Percentiles rank a stretch among this genome's conserved stretches.
Evolutionary conservation across 2,113 vertebrate genomes (phyloP).

Genomic region (Tor tambroides): DNA sequence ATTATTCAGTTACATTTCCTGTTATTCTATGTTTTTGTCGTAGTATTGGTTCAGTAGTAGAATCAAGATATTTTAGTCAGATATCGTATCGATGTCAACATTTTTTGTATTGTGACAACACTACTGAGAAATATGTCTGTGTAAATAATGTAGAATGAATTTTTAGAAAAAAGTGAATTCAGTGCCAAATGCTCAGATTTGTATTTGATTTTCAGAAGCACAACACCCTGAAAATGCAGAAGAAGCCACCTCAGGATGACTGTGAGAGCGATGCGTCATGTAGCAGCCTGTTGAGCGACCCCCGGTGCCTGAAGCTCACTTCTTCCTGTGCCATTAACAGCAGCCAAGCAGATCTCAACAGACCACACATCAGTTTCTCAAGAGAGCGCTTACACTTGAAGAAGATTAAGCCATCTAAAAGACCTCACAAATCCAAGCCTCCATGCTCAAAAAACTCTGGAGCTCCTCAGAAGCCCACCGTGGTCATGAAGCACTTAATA

Average conservation of each 20-base stretch:
- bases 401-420: slow-evolving; percentile 9
- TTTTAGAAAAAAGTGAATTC: not conserved
- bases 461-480: not conserved
- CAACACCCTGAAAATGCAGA: slow-evolving; percentile 46
- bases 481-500: not conserved
- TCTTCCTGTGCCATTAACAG: not conserved
- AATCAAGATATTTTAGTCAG: no score
- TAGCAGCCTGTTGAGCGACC: not conserved
- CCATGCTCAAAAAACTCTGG: not conserved
- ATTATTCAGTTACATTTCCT: no score
- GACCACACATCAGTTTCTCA: not conserved
- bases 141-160: no score
- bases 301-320: slow-evolving; percentile 4
- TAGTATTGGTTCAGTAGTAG: no score
- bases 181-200: not conserved
- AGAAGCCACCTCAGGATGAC: slow-evolving; percentile 18
- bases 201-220: slow-evolving; percentile 57
- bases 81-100: no score
- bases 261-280: slow-evolving; percentile 8
- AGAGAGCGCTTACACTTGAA: not conserved
- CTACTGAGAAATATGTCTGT: no score
- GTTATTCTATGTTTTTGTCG: no score
- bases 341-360: not conserved
- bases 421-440: not conserved
- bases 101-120: no score